Evolutionary conservation across 2,797 vertebrate genomes (phyloP).

Genomic region (Euthynnus affinis): DNA sequence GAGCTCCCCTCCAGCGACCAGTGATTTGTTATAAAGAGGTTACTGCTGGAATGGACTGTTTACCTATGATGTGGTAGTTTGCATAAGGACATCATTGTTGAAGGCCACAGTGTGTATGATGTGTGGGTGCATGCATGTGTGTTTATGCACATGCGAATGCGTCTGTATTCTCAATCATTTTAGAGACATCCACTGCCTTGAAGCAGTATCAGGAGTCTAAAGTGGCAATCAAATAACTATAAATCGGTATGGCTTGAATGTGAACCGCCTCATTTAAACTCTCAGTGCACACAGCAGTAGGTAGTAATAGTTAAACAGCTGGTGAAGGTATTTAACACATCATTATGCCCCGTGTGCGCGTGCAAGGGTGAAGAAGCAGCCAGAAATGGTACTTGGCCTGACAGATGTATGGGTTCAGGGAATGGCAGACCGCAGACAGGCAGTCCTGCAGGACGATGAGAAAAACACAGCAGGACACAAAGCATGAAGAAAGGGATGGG

Average conservation of each 20-base stretch:
- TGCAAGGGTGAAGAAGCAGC: constrained; percentile 15
- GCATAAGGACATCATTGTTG: constrained; percentile 47
- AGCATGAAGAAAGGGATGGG: constrained; percentile 4
- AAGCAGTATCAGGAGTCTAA: constrained; percentile 14
- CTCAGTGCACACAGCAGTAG: constrained; percentile 31
- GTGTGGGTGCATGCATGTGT: constrained; percentile 7
- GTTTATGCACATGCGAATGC: constrained; percentile 1
- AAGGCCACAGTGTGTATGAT: constrained; percentile 22
- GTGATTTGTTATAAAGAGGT: constrained; percentile 79
- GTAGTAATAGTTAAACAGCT: constrained; percentile 60
- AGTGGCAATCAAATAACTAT: constrained; percentile 40
- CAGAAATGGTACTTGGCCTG: constrained; percentile 31
- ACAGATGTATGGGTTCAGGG: constrained; percentile 27
- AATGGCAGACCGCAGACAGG: constrained; percentile 48
- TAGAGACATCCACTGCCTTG: constrained; percentile 30
- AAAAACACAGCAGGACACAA: constrained; percentile 43
- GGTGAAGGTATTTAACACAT: constrained; percentile 73
- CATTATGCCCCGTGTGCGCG: constrained; percentile 47
- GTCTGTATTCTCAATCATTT: constrained; percentile 41
- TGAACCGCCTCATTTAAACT: constrained; percentile 32
- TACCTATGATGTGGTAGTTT: constrained; percentile 56
- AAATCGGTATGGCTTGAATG: constrained; percentile 20
- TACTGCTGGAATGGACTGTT: constrained; percentile 74
- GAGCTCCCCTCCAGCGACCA: constrained; percentile 64
- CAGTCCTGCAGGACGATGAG: constrained; percentile 55